phyloP scores from a whole-genome alignment of 2,797 vertebrate genomes.

The Chloroceryle inda region DNA sequence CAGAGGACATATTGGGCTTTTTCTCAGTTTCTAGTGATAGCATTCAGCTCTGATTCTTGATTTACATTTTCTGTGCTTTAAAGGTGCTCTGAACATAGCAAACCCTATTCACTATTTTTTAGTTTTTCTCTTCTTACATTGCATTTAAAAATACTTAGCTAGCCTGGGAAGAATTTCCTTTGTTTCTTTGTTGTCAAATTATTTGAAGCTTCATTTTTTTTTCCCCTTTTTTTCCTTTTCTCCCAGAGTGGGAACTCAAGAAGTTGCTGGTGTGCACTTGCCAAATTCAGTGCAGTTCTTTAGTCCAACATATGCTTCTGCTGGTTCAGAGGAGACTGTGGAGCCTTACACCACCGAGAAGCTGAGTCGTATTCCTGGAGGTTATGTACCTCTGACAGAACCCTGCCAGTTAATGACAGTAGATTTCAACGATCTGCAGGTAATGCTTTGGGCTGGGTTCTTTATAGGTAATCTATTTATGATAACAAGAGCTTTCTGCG shows the following conservation, averaged over 20 bases:
- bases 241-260: conserved; percentile 83
- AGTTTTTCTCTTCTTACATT: background rate
- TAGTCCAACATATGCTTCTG: conserved; percentile 86
- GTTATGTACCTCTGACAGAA: conserved; percentile 88
- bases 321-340: conserved; percentile 85
- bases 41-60: background rate
- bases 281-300: conserved; percentile 84
- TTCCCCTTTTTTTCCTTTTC: background rate
- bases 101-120: background rate
- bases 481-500: rapidly evolving
- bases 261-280: conserved; percentile 87
- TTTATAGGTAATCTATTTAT: background rate
- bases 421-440: conserved; percentile 93
- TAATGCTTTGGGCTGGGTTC: conserved; percentile 45
- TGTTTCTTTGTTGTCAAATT: background rate
- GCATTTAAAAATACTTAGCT: background rate
- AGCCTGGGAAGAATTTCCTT: background rate
- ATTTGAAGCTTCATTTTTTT: background rate
- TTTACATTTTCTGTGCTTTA: background rate
- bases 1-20: background rate
- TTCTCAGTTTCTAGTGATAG: background rate
- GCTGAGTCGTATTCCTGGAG: conserved; percentile 90
- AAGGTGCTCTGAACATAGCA: background rate
- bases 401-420: conserved; percentile 89
- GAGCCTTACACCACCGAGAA: conserved; percentile 98